A percentile compares a stretch with the other conserved stretches of the same genome.
Conservation (phyloP, 2,797 vertebrate species). For the Leptatherina wallacei region DNA sequence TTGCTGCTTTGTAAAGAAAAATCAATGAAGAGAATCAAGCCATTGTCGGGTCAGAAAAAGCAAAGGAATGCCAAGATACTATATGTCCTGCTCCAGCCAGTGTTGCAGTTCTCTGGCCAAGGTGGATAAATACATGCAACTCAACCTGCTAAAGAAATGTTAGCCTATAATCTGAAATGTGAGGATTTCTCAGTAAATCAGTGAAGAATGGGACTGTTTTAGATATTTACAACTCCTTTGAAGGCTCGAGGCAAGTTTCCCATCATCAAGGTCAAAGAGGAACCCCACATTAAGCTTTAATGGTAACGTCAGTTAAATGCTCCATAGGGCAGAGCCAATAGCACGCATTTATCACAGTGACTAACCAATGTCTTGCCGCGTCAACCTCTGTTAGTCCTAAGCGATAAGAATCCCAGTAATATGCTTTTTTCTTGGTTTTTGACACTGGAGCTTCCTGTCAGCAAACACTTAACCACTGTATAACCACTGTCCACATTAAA, state of each 20-base stretch:
- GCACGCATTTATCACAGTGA: conserved; percentile 75
- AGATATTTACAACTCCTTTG: conserved; percentile 40
- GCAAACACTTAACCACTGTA: conserved; percentile 48
- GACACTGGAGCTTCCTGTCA: conserved; percentile 61
- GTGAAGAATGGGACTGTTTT: conserved; percentile 8
- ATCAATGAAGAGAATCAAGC: conserved; percentile 76
- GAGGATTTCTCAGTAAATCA: conserved; percentile 16
- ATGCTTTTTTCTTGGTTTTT: conserved; percentile 66
- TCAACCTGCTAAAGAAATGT: conserved; percentile 9
- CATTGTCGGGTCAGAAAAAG: conserved; percentile 66
- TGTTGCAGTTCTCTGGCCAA: conserved; percentile 47
- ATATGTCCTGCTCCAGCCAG: conserved; percentile 35
- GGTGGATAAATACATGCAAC: conserved; percentile 29
- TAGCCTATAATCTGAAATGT: neutral
- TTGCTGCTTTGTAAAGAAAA: conserved; percentile 71
- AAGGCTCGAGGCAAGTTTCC: conserved; percentile 56
- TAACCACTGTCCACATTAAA: conserved; percentile 49
- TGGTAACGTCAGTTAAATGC: conserved; percentile 72
- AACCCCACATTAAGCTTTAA: conserved; percentile 68
- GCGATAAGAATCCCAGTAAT: conserved; percentile 80
- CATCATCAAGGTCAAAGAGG: conserved; percentile 72
- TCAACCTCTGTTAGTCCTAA: conserved; percentile 70
- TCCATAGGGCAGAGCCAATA: conserved; percentile 74
- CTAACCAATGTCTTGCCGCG: conserved; percentile 53
- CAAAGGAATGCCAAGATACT: conserved; percentile 55